A percentile compares a stretch with the other conserved stretches of the same genome.
These are phyloP conservation scores for Rhagoletis pomonella DNA, from an alignment of 1,140 invertebrate genomes.

Conservation along the genomic window DNA sequence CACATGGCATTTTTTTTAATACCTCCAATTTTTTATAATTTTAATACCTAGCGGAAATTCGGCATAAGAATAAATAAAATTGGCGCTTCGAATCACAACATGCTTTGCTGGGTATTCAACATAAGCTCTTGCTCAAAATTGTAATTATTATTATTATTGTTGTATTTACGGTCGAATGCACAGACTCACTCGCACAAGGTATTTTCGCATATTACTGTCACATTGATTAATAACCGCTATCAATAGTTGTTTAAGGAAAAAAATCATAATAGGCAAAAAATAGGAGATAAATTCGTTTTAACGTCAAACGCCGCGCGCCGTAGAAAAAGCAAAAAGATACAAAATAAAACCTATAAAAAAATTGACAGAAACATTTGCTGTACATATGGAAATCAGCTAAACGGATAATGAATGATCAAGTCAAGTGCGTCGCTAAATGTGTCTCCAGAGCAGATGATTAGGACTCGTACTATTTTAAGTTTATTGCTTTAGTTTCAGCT, in stretches of 20 bases:
- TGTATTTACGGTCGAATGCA: neutral
- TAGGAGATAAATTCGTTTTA: neutral
- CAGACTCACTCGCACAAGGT: neutral
- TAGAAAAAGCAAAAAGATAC: neutral
- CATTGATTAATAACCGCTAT: neutral
- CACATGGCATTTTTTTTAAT: no score
- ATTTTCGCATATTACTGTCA: neutral
- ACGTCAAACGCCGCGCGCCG: neutral
- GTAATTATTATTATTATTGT: no score
- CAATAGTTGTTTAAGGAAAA: constrained; percentile 8
- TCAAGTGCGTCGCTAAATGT: constrained; percentile 41
- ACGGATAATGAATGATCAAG: constrained; percentile 1
- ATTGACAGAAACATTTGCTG: constrained; percentile 3
- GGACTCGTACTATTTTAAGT: neutral
- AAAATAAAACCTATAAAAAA: neutral
- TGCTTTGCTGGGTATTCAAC: no score
- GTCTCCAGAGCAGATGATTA: constrained; percentile 20
- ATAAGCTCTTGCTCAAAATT: no score
- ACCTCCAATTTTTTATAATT: no score
- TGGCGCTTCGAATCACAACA: no score
- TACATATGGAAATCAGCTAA: neutral
- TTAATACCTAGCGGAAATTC: no score
- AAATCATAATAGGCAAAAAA: no score
- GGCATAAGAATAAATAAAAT: no score
- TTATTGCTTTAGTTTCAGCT: neutral